A percentile compares a stretch with the other conserved stretches of the same genome.
Conservation (phyloP, 53 echinoderm and acorn worm species). For the Patiria pectinifera region DNA sequence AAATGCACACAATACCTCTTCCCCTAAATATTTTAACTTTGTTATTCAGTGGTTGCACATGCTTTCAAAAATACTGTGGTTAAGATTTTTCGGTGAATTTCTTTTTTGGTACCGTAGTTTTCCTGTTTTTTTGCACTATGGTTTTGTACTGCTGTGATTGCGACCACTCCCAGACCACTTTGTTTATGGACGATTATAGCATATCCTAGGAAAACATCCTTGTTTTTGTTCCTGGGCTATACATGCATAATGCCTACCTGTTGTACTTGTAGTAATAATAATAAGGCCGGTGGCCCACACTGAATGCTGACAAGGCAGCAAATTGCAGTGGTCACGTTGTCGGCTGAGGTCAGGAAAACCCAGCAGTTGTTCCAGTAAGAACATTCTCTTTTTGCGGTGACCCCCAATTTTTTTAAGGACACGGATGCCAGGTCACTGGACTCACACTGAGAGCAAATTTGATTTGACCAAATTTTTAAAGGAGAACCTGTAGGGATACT, state of each 20-base stretch:
- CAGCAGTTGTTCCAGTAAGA: not conserved
- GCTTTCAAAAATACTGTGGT: no score
- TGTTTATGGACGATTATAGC: no score
- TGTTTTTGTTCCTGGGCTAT: conserved; percentile 37
- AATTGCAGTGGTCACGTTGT: conserved; percentile 2
- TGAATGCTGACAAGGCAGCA: conserved; percentile 23
- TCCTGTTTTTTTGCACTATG: no score
- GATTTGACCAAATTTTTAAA: not conserved
- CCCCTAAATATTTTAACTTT: not conserved
- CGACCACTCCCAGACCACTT: no score
- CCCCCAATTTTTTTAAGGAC: not conserved
- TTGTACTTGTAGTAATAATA: not conserved
- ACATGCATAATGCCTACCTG: conserved; percentile 1
- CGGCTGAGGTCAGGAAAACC: conserved; percentile 1
- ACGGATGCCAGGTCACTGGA: not conserved
- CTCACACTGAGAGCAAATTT: not conserved
- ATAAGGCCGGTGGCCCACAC: not conserved
- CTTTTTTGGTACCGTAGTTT: no score
- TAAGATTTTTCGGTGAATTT: no score
- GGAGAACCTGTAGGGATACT: not conserved
- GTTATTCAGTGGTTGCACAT: no score
- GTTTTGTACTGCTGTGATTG: not conserved
- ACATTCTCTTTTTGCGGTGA: not conserved
- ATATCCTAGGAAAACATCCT: conserved; percentile 13
- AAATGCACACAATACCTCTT: not conserved